These are phyloP conservation scores for Sebastes diaconus DNA, from an alignment of 2,797 vertebrate species.

Conservation along the genomic window DNA sequence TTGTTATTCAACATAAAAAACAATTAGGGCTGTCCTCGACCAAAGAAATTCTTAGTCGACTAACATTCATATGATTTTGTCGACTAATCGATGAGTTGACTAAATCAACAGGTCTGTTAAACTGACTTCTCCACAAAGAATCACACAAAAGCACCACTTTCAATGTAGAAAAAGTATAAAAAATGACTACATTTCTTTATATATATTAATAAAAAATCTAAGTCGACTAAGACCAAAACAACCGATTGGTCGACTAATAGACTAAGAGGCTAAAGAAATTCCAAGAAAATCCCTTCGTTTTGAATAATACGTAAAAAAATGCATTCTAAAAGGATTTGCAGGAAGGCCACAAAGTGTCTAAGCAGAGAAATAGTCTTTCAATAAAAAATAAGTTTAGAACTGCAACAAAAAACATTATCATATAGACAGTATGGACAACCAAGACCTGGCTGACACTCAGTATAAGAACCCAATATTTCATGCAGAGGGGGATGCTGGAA, in stretches of 20 bases:
- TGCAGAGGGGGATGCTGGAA: neutral
- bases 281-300: neutral
- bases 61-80: too few species aligned
- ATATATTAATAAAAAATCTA: neutral
- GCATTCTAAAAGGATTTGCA: neutral
- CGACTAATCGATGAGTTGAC: too few species aligned
- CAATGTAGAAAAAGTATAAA: too few species aligned
- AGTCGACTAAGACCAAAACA: too few species aligned
- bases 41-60: too few species aligned
- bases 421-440: neutral
- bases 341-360: neutral
- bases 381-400: neutral
- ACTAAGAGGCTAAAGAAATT: neutral
- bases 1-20: neutral
- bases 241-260: too few species aligned
- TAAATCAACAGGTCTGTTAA: neutral
- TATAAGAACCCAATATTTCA: neutral
- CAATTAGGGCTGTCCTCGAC: too few species aligned
- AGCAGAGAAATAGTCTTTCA: neutral
- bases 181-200: too few species aligned
- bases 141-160: too few species aligned
- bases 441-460: neutral
- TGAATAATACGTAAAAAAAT: neutral
- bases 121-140: neutral
- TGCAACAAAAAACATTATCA: neutral